Conservation (phyloP, 2,888 invertebrate genomes). For the Cantharis lateralis region DNA sequence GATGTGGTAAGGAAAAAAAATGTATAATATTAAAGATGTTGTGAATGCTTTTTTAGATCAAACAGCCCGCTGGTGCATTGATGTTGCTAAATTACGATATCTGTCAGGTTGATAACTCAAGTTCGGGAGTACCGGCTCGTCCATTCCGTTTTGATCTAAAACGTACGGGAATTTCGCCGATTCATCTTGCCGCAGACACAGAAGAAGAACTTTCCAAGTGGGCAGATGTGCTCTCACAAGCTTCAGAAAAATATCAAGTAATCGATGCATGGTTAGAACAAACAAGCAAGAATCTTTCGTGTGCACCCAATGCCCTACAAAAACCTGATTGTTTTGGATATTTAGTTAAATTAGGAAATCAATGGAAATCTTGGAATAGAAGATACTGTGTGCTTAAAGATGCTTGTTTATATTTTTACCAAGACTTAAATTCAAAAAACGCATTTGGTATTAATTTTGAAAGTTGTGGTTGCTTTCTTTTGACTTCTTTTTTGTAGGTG, state of each 20-base stretch:
- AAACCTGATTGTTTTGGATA: constrained; percentile 94
- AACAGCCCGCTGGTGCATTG: constrained; percentile 87
- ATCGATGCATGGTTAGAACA: constrained; percentile 73
- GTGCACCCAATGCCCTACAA: constrained; percentile 77
- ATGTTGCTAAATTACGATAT: constrained; percentile 85
- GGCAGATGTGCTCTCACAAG: constrained; percentile 77
- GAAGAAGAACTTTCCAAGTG: constrained; percentile 75
- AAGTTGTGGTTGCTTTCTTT: not conserved
- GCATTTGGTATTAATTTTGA: constrained; percentile 75
- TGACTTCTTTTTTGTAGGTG: constrained; percentile 61
- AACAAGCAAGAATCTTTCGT: constrained; percentile 78
- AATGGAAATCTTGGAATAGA: constrained; percentile 89
- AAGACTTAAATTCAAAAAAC: constrained; percentile 82
- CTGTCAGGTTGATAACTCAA: constrained; percentile 61
- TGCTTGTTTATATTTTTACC: constrained; percentile 92
- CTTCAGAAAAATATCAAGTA: constrained; percentile 64
- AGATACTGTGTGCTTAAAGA: constrained; percentile 94
- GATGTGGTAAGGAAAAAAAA: constrained; percentile 67
- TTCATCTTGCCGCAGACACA: constrained; percentile 81
- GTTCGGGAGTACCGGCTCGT: constrained; percentile 68
- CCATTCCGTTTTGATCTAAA: constrained; percentile 68
- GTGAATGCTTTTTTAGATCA: constrained; percentile 62
- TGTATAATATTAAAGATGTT: no score
- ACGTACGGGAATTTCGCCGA: constrained; percentile 70
- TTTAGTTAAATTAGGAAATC: constrained; percentile 83